Percentiles rank a stretch among this genome's conserved stretches.
phyloP scores from a whole-genome alignment of 2,113 vertebrate genomes.

The Hassar affinis region DNA sequence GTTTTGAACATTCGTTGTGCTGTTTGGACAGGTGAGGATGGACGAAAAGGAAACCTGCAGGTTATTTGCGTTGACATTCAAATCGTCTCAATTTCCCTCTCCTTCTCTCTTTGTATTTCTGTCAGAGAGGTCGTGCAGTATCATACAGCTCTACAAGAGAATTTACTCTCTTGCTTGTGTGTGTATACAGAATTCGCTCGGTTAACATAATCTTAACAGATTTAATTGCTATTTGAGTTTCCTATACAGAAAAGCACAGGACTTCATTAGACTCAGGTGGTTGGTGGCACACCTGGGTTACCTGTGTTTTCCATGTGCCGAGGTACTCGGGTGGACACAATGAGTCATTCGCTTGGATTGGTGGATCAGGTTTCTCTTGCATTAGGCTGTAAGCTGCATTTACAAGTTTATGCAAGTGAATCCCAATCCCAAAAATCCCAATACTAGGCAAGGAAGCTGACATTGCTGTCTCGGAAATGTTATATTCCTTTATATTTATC shows the following conservation, averaged over 20 bases:
- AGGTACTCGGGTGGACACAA: conserved; percentile 53
- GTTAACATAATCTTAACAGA: background rate
- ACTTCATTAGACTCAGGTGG: conserved; percentile 36
- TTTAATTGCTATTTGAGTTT: conserved; percentile 4
- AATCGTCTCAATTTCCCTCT: conserved; percentile 1
- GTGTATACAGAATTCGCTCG: background rate
- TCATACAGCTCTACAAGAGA: background rate
- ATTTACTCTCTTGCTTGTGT: background rate
- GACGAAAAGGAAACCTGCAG: background rate
- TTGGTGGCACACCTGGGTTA: conserved; percentile 52
- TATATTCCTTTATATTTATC: background rate
- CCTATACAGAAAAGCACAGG: background rate
- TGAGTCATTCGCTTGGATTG: conserved; percentile 45
- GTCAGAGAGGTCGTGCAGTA: background rate
- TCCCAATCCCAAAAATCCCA: no score
- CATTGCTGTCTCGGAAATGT: background rate
- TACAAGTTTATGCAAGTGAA: background rate
- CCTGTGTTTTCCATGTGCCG: conserved; percentile 40
- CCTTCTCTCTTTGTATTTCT: background rate
- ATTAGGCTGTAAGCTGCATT: conserved; percentile 25
- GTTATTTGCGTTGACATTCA: conserved; percentile 22
- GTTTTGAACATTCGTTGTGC: background rate
- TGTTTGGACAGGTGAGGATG: background rate
- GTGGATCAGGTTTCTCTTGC: conserved; percentile 49
- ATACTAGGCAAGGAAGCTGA: background rate